Conservation (phyloP, 2,113 vertebrate genomes). For the Apodemus sylvaticus region DNA sequence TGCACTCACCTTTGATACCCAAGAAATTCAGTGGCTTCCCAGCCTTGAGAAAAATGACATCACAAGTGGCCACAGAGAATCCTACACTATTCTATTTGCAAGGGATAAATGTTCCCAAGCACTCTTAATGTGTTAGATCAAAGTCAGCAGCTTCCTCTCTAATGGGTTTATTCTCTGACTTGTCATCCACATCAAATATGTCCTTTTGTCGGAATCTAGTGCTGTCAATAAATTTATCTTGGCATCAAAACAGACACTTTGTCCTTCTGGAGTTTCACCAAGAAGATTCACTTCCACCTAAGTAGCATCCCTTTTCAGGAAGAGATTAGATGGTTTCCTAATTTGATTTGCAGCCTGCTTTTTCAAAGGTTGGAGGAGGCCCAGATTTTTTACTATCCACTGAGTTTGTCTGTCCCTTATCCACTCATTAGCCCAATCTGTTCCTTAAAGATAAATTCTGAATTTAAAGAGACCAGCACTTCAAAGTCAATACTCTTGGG, state of each 20-base stretch:
- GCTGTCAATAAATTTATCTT: background rate
- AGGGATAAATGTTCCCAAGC: background rate
- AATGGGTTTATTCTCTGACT: background rate
- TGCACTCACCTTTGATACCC: background rate
- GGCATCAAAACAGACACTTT: conserved; percentile 85
- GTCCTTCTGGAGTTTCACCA: conserved; percentile 97
- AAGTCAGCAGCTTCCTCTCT: background rate
- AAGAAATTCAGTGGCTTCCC: background rate
- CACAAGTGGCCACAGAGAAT: background rate
- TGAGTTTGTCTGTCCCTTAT: background rate
- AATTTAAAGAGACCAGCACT: background rate
- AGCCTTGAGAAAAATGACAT: background rate
- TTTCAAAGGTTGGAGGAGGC: background rate
- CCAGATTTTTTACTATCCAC: background rate
- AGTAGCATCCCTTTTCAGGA: conserved; percentile 98
- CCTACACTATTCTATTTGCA: background rate
- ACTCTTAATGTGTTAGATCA: background rate
- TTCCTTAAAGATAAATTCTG: background rate
- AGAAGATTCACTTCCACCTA: conserved; percentile 99
- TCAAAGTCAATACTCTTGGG: background rate
- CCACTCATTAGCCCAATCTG: background rate
- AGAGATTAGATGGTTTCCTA: conserved; percentile 98
- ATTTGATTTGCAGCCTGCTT: conserved; percentile 97
- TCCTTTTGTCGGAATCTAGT: background rate
- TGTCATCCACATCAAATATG: background rate